Base-by-base conservation (phyloP, 1,140 invertebrate genomes). In the Lepeophtheirus salmonis region DNA sequence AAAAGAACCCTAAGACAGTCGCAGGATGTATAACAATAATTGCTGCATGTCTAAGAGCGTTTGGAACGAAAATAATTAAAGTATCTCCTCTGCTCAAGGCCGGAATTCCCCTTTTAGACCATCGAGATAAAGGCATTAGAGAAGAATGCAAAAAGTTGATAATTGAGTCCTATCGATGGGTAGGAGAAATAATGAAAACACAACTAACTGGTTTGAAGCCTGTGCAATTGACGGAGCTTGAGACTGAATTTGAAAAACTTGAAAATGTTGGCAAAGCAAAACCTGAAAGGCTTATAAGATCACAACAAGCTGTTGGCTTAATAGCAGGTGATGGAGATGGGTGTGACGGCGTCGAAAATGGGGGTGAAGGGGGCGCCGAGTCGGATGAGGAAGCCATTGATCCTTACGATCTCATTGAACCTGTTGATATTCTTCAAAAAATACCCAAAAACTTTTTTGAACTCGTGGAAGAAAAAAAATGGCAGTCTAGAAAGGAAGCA, bases 361-460 rank as follows among this genome's bases (percentile, higher is more conserved):
- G 56, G 41, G 16, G 20, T 63, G 65, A 63, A 25, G 64, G 63
- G 58, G 67, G 66, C 20, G 22, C 22, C 2, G 64, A 56, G 4
- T 65, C 56, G 26, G 66, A 58, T 13, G 68, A 65, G 22, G 80
- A 72, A 58, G 74, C 73, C 3, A 75, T 92, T 17, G 92, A 97
- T 76, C 83, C 89, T 0, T 90, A 84, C 68, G 92, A 97, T 56
- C 71, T 96, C 1, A 69, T 95, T 4, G 83, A 89, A 65, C 83
- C 91, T 0, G 87, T 95, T 22, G 88, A 97, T 68, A 89, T 98
- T 66, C 68, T 97, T 0, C 82, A 84, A 1, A 84, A 91, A 70
- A 69, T 97, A 20, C 90, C 90, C 0, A 92, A 92, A 75, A 88
- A 96, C 71, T 98, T 96, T 70, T 94, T 84, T 68, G 89, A 95